Conservation (phyloP, 2,797 vertebrate species). For the Etheostoma perlongum region DNA sequence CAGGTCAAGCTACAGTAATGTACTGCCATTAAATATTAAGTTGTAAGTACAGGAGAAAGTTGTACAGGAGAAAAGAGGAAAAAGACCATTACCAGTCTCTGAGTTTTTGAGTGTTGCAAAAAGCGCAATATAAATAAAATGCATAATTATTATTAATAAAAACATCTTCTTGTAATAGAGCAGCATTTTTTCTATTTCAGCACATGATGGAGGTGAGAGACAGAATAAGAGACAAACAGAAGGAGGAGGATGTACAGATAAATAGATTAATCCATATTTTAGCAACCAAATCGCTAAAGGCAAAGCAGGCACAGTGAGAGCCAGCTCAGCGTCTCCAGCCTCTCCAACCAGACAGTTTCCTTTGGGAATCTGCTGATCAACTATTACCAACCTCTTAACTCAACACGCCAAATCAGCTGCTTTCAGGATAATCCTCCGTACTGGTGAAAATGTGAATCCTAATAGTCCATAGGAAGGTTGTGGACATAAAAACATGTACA, state of each 20-base stretch:
- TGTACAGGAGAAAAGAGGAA: neutral
- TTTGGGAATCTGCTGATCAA: slow-evolving; percentile 39
- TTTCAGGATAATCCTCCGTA: slow-evolving; percentile 57
- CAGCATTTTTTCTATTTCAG: neutral
- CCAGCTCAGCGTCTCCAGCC: slow-evolving; percentile 22
- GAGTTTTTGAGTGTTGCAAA: too few relatives aligned
- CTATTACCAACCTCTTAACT: slow-evolving; percentile 37
- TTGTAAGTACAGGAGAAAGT: too few relatives aligned
- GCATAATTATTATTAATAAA: too few relatives aligned
- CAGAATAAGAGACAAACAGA: neutral
- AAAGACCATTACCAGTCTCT: too few relatives aligned
- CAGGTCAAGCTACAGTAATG: too few relatives aligned
- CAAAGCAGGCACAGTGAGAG: slow-evolving; percentile 24
- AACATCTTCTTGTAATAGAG: too few relatives aligned
- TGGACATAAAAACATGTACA: slow-evolving; percentile 27
- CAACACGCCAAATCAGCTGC: slow-evolving; percentile 60
- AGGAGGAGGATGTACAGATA: slow-evolving; percentile 9
- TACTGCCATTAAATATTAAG: too few relatives aligned
- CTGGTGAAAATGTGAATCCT: slow-evolving; percentile 52
- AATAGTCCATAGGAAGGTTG: slow-evolving; percentile 25
- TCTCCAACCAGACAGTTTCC: slow-evolving; percentile 41
- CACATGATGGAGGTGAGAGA: neutral
- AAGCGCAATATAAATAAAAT: too few relatives aligned
- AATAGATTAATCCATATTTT: slow-evolving; percentile 53
- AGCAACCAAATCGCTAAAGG: slow-evolving; percentile 33